Percentiles rank a stretch among this genome's conserved stretches.
phyloP scores from a whole-genome alignment of 2,797 vertebrate genomes.

The Takifugu rubripes region DNA sequence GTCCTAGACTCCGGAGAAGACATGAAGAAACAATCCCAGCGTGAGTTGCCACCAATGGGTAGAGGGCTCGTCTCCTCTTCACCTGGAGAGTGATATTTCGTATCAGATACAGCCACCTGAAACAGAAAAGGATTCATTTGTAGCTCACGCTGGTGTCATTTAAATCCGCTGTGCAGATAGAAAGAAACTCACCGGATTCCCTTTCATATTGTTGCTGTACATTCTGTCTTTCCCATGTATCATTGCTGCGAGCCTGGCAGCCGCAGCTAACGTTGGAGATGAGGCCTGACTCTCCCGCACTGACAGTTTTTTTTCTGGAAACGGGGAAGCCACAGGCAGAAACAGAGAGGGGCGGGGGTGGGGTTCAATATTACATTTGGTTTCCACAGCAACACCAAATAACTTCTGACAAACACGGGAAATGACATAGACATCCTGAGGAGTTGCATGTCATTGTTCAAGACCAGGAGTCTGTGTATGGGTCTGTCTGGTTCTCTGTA shows the following conservation, averaged over 20 bases:
- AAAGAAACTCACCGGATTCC: slow-evolving; percentile 62
- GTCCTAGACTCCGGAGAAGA: slow-evolving; percentile 34
- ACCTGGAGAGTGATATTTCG: slow-evolving; percentile 65
- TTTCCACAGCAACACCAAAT: slow-evolving; percentile 68
- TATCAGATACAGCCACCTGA: slow-evolving; percentile 77
- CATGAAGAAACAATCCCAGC: slow-evolving; percentile 50
- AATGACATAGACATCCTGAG: slow-evolving; percentile 70
- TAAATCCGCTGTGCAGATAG: background rate
- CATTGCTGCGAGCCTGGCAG: slow-evolving; percentile 76
- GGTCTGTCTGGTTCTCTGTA: slow-evolving; percentile 22
- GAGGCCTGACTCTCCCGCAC: slow-evolving; percentile 74
- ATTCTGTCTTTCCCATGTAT: slow-evolving; percentile 80
- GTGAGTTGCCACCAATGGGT: slow-evolving; percentile 50
- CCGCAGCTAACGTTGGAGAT: slow-evolving; percentile 72
- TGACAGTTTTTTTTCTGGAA: slow-evolving; percentile 78
- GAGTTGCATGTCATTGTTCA: slow-evolving; percentile 64
- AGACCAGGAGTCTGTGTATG: slow-evolving; percentile 32
- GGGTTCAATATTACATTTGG: slow-evolving; percentile 57
- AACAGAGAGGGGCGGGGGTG: background rate
- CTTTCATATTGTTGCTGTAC: slow-evolving; percentile 70
- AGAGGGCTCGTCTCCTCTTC: slow-evolving; percentile 45
- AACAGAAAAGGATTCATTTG: slow-evolving; percentile 7
- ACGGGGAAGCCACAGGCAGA: background rate
- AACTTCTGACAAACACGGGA: slow-evolving; percentile 72
- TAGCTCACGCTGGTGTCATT: background rate